A percentile compares a stretch with the other conserved stretches of the same genome.
Conservation (phyloP, 2,113 vertebrate species). For the Pomatorhinus ruficollis region DNA sequence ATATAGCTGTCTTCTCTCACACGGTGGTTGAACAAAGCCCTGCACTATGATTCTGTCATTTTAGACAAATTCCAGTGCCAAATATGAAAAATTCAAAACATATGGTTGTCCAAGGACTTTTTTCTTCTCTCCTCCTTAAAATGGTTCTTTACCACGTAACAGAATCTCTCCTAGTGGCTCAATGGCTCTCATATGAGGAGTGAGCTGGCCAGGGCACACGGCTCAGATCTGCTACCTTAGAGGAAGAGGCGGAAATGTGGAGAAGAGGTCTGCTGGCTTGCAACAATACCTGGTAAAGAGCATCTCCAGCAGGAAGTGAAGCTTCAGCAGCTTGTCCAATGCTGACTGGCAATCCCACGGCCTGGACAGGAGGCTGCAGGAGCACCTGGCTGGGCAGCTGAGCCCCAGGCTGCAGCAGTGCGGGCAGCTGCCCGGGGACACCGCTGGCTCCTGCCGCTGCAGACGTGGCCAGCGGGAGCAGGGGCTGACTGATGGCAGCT, state of each 20-base stretch:
- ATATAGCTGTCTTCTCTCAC: not conserved
- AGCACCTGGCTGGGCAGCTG: slow-evolving; percentile 79
- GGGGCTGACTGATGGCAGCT: slow-evolving; percentile 73
- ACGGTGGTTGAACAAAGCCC: not conserved
- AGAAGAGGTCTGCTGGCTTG: slow-evolving; percentile 60
- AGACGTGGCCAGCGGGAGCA: slow-evolving; percentile 74
- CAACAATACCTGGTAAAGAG: slow-evolving; percentile 88
- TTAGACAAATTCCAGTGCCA: not conserved
- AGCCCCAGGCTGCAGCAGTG: slow-evolving; percentile 76
- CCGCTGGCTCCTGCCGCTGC: slow-evolving; percentile 64
- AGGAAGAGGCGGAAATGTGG: not conserved
- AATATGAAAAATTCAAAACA: not conserved
- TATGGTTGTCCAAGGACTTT: not conserved
- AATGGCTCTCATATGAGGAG: not conserved
- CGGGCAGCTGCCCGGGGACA: slow-evolving; percentile 76
- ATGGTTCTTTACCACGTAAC: not conserved
- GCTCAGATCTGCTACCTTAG: not conserved
- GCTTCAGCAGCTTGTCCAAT: slow-evolving; percentile 87
- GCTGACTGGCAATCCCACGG: slow-evolving; percentile 87
- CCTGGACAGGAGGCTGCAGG: slow-evolving; percentile 79
- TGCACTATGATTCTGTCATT: not conserved
- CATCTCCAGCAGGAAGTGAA: slow-evolving; percentile 82
- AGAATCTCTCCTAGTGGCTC: not conserved
- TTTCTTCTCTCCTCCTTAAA: not conserved
- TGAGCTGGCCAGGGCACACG: not conserved